Base-by-base conservation (phyloP, 2,888 invertebrate genomes). In the Spilosoma lubricipeda region DNA sequence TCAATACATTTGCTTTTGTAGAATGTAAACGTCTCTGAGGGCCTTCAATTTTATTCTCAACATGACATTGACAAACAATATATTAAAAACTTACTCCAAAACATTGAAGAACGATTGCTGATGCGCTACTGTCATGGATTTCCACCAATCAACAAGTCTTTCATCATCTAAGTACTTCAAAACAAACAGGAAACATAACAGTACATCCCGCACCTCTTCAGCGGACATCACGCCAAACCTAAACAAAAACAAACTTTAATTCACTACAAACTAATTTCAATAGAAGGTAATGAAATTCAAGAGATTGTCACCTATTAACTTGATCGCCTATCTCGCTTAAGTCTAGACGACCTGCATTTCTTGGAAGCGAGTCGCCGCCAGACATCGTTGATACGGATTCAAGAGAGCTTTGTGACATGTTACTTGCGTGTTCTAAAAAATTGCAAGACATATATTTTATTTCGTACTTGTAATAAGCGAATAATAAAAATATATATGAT, bases 101-200 rank as follows among this genome's bases (percentile, higher is more conserved):
- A 98, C 97, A 79, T 97, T 97, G 89, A 99, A 98, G 92, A 99
- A 99, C 75, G 98, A 97, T 64, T 98, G 96, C 36, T 98, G 97
- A 85, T 99, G 98, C 30, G 97, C 96, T 79, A 98, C 98, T 3
- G 97, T 96, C 86, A 98, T 98, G 82, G 98, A 98, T 89, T 97
- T 98, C 98, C 99, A 99, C 98, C 98, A 99, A 66, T 97, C 97
- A 71, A 98, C 97, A 75, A 99, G 96, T 86, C 98, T 97, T 81
- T 98, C 98, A 90, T 99, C 98, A 66, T 98, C 98, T 83, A 99
- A 93, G 93, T 99, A 98, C 92, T 99, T 99, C 77, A 99, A 96
- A 73, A 99, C 97, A 93, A 98, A 99, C 78, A 99, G 96, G 95
- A 99, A 98, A 90, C 98, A 98, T 74, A 99, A 95, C 72, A 99